phyloP scores from a whole-genome alignment of 2,113 vertebrate genomes.

The Poicephalus meyeri region DNA sequence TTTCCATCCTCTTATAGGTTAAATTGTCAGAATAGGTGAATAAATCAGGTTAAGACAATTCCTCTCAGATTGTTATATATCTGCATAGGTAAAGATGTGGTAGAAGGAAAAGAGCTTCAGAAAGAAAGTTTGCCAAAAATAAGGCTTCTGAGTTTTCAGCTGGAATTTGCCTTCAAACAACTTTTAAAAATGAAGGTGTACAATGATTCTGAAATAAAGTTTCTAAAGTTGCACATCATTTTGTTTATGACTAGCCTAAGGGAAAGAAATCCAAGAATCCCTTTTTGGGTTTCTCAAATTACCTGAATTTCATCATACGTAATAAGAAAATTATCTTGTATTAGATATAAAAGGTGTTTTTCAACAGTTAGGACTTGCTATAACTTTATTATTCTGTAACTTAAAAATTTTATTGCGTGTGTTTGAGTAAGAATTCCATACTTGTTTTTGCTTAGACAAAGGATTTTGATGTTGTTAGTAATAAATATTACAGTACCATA shows the following conservation, averaged over 20 bases:
- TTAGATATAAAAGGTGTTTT: conserved; percentile 47
- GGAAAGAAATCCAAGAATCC: conserved; percentile 52
- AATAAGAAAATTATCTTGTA: conserved; percentile 65
- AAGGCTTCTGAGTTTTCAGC: not conserved
- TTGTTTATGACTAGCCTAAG: conserved; percentile 63
- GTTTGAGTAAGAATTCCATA: not conserved
- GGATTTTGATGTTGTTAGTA: not conserved
- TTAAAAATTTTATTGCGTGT: conserved; percentile 1
- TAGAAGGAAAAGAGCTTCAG: not conserved
- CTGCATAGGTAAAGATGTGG: not conserved
- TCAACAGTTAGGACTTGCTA: conserved; percentile 50
- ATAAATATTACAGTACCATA: not conserved
- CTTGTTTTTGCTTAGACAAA: not conserved
- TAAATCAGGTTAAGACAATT: not conserved
- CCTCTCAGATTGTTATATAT: not conserved
- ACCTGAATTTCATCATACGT: conserved; percentile 42
- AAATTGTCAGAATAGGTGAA: not conserved
- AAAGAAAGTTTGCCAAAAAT: not conserved
- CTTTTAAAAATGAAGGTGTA: conserved; percentile 30
- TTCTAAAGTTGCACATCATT: conserved; percentile 46
- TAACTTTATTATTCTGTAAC: conserved; percentile 27
- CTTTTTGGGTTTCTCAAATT: conserved; percentile 62
- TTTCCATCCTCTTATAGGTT: not conserved
- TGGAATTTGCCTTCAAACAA: conserved; percentile 29
- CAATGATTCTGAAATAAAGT: conserved; percentile 42